A percentile compares a stretch with the other conserved stretches of the same genome.
These are phyloP conservation scores for Apeltes quadracus DNA, from an alignment of 2,113 vertebrate genomes.

Conservation along the genomic window DNA sequence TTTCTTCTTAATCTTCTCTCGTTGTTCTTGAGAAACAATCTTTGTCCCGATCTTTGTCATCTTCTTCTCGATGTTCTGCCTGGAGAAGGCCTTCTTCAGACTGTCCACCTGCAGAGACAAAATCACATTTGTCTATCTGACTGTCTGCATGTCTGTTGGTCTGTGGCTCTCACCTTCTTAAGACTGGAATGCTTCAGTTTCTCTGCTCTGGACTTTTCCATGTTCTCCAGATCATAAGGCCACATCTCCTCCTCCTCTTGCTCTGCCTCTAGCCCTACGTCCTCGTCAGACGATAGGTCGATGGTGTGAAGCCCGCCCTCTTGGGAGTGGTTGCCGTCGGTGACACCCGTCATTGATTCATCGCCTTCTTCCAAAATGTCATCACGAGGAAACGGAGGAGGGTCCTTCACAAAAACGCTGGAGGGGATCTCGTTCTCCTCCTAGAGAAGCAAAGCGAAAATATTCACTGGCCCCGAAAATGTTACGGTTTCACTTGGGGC, in stretches of 20 bases:
- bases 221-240: slow-evolving; percentile 81
- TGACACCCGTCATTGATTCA: slow-evolving; percentile 50
- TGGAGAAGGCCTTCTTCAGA: slow-evolving; percentile 95
- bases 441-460: slow-evolving; percentile 66
- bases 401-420: slow-evolving; percentile 89
- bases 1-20: slow-evolving; percentile 95
- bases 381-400: slow-evolving; percentile 77
- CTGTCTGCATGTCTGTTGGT: neutral
- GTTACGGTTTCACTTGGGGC: neutral
- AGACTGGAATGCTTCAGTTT: slow-evolving; percentile 93
- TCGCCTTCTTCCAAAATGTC: slow-evolving; percentile 79
- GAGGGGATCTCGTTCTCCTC: slow-evolving; percentile 98
- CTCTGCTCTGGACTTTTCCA: slow-evolving; percentile 87
- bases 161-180: slow-evolving; percentile 81
- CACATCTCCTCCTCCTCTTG: slow-evolving; percentile 73
- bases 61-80: slow-evolving; percentile 95
- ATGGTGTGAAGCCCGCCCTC: slow-evolving; percentile 88
- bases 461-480: neutral
- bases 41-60: slow-evolving; percentile 94
- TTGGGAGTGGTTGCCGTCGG: slow-evolving; percentile 83
- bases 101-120: slow-evolving; percentile 84
- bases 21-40: slow-evolving; percentile 90
- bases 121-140: neutral
- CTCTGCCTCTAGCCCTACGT: slow-evolving; percentile 82
- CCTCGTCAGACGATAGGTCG: slow-evolving; percentile 92